Evolutionary conservation across 2,888 invertebrate species (phyloP), one percentile per base, ranked within the genome.

Genomic region (Anaspis maculata): DNA sequence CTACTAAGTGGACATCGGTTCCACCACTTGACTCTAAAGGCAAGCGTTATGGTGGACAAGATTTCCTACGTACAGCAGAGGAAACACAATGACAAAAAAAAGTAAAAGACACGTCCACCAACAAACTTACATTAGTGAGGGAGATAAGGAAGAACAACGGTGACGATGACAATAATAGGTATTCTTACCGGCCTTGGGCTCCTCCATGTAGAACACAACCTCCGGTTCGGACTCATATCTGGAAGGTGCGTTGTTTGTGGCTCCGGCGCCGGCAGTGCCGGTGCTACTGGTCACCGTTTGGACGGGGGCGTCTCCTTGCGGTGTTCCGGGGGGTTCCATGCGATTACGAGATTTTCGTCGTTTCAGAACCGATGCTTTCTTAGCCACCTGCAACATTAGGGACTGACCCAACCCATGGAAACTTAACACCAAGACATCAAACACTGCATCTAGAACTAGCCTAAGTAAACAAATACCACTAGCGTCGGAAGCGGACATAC

Each of bases 281-380:
- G n/a, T n/a, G n/a, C n/a, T n/a, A n/a, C n/a, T n/a, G n/a, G n/a
- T n/a, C 21, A 38, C 48, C 34, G 34, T 26, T 46, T 42, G 33
- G 38, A 48, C 28, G 34, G 52, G 49, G 6, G 34, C 13, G 28
- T 51, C 25, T 42, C 42, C 53, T 32, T 54, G 47, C n/a, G 40
- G 40, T 39, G 56, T 54, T 36, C 57, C 56, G 28, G 62, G 49
- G 15, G 69, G 56, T 45, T 79, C 79, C 77, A 79, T 77, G 46
- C 76, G 70, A 52, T 76, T 76, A 51, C 75, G 68, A 30, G 80
- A 80, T 60, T 80, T 79, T 39, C 81, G 68, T 40, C 83, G 68
- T 59, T 80, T 79, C 48, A 82, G 69, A 45, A 82, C 78, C 51
- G 79, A 81, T 43, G 82, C 81, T 57, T 79, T 77, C 61, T 82